A percentile compares a stretch with the other conserved stretches of the same genome.
phyloP scores from a whole-genome alignment of 2,113 vertebrate species.

The Onychorhynchus coronatus region DNA sequence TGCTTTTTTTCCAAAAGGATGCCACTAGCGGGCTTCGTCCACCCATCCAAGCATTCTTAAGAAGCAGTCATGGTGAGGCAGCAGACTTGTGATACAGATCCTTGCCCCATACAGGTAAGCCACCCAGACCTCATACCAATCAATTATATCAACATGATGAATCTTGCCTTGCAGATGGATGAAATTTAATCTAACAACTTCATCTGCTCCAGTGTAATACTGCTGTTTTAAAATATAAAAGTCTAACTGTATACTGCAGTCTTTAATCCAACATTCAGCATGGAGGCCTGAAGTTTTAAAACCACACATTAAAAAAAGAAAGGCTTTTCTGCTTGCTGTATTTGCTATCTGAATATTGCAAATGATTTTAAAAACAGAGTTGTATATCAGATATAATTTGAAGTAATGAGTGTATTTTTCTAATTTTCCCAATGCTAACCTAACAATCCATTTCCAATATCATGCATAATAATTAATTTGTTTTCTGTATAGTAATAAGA shows the following conservation, averaged over 20 bases:
- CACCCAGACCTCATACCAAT: neutral
- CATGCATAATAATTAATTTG: conserved; percentile 83
- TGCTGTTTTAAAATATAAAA: neutral
- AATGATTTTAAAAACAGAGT: conserved; percentile 61
- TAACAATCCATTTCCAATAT: conserved; percentile 77
- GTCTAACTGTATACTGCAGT: neutral
- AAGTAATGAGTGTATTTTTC: conserved; percentile 76
- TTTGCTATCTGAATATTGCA: conserved; percentile 54
- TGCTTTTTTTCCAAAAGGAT: accelerated
- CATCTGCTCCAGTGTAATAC: neutral
- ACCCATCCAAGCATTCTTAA: neutral
- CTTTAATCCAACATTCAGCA: conserved; percentile 32
- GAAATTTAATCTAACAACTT: neutral
- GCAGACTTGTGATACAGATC: neutral
- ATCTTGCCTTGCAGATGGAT: neutral
- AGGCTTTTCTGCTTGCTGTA: conserved; percentile 21
- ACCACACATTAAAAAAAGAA: neutral
- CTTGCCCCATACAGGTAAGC: neutral
- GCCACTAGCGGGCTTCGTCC: neutral
- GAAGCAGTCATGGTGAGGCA: neutral
- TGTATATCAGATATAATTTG: conserved; percentile 75
- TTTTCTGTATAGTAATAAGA: conserved; percentile 82
- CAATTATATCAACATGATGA: neutral
- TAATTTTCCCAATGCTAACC: conserved; percentile 72
- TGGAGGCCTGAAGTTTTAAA: neutral